Conservation (phyloP, 2,888 invertebrate species). For the Eupsilia transversa region DNA sequence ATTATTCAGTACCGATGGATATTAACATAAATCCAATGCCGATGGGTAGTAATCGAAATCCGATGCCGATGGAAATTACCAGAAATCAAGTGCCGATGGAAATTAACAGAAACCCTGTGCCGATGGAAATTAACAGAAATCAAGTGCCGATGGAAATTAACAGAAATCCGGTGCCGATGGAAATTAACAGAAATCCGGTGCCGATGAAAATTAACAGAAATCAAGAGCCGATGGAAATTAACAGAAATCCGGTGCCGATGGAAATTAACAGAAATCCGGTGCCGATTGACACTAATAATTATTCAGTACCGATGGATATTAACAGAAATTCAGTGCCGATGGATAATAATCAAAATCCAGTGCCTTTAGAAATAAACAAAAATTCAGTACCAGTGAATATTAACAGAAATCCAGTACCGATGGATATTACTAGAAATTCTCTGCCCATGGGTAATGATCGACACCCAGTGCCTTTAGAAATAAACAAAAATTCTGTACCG, state of each 20-base stretch:
- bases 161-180: not conserved
- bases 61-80: not conserved
- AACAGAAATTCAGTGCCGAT: not conserved
- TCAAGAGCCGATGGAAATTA: too few relatives aligned
- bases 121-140: not conserved
- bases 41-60: not conserved
- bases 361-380: not conserved
- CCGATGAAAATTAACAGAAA: not conserved
- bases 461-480: not conserved
- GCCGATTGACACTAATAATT: not conserved
- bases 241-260: not conserved
- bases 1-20: not conserved
- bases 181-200: accelerated
- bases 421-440: not conserved
- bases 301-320: not conserved
- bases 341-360: not conserved
- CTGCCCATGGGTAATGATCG: accelerated
- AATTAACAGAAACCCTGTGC: not conserved
- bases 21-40: not conserved
- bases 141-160: not conserved
- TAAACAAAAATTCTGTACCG: not conserved
- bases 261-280: too few relatives aligned
- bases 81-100: not conserved
- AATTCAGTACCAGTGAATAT: not conserved
- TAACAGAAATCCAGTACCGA: accelerated